Evolutionary conservation across 2,888 invertebrate genomes (phyloP).

Genomic region (Peribatodes rhomboidaria): DNA sequence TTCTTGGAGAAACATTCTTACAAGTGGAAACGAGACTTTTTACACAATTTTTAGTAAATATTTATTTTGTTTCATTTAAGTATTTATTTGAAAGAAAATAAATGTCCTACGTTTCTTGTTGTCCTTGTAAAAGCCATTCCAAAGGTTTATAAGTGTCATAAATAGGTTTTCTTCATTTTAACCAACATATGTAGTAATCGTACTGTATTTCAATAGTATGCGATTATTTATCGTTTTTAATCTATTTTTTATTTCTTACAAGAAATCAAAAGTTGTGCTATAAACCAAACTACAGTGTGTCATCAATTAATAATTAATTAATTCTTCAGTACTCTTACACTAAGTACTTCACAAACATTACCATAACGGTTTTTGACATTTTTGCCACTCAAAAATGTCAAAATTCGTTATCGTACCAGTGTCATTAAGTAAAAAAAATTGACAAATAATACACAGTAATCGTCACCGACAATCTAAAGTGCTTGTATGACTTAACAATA

Average conservation of each 20-base stretch:
- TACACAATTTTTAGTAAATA: too few relatives aligned
- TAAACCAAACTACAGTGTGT: background rate
- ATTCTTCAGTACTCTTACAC: background rate
- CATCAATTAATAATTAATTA: background rate
- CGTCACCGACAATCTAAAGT: conserved; percentile 19
- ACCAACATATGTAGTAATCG: background rate
- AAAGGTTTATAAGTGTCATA: background rate
- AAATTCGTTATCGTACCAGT: background rate
- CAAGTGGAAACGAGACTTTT: too few relatives aligned
- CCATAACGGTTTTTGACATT: too few relatives aligned
- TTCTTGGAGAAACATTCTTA: too few relatives aligned
- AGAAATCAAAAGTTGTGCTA: background rate
- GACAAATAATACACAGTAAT: too few relatives aligned
- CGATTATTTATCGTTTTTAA: background rate
- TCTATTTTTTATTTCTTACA: background rate
- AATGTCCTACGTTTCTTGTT: background rate
- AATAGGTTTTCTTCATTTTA: background rate
- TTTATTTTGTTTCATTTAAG: background rate
- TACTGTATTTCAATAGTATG: background rate
- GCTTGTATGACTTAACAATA: background rate
- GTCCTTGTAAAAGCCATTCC: background rate
- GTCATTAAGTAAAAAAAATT: too few relatives aligned
- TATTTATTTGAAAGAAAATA: too few relatives aligned
- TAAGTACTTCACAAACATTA: too few relatives aligned
- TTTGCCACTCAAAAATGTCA: too few relatives aligned